Evolutionary conservation across 2,888 invertebrate species (phyloP), one percentile per base, ranked within the genome.

Genomic region (Dioctria linearis): DNA sequence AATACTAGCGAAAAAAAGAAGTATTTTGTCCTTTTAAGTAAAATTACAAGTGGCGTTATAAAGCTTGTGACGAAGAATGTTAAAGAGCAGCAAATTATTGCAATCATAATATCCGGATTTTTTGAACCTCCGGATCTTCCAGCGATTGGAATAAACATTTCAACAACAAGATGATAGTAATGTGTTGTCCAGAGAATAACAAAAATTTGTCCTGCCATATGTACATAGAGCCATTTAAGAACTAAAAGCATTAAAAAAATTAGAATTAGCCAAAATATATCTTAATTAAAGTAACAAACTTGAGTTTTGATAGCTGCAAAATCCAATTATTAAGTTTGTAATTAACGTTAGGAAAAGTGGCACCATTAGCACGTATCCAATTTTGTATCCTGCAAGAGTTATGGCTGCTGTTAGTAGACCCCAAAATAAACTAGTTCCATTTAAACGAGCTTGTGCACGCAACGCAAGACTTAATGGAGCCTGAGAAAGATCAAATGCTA

Each of bases 51-150:
- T 5, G 86, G 86, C 4, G 85, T 89, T 76, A 88, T 86, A 80
- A 87, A 88, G 46, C 88, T 88, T 5, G 86, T 86, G 3, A 87
- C 86, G 61, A 89, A 85, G 79, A 90, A 85, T 2, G 90, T 88
- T 51, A 89, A 84, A 0, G 88, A 83, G 40, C 86, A 84, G 43
- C 87, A 86, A 65, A 90, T 84, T 25, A 88, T 83, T 13, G 89
- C 90, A 75, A 90, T 87, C 78, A 89, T 85, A n/a, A 90, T 82
- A 83, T 90, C 90, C 0, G 90, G 89, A 85, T 90, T 90, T 83
- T 87, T 88, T 51, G 86, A 84, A 3, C 88, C 88, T 37, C 90
- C 90, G 6, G 90, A 87, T 82, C 90, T 85, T 11, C 90, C 90
- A 79, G 88, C 86, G 13, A 90, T 88, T 49, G 90, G 90, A 71